Evolutionary conservation across 2,797 vertebrate genomes (phyloP).

Genomic region (Anguilla marmorata): DNA sequence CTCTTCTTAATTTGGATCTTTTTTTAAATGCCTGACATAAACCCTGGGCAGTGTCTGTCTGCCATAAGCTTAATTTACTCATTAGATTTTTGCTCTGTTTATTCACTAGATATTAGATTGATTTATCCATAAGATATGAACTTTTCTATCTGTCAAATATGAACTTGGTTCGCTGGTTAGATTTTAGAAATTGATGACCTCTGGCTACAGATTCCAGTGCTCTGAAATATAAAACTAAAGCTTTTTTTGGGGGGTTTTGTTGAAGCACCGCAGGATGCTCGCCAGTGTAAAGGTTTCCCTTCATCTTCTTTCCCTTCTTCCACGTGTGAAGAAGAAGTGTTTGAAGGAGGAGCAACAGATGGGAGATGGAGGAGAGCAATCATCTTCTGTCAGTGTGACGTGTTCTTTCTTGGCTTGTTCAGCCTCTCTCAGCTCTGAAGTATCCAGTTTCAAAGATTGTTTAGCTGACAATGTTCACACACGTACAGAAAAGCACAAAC

Average conservation of each 20-base stretch:
- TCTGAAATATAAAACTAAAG: background rate
- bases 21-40: no score
- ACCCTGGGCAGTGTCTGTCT: background rate
- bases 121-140: background rate
- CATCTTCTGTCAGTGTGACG: background rate
- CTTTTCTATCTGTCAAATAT: background rate
- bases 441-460: background rate
- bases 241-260: background rate
- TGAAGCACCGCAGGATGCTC: background rate
- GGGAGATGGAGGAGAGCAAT: background rate
- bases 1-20: no score
- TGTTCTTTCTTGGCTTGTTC: background rate
- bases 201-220: background rate
- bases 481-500: background rate
- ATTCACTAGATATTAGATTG: background rate
- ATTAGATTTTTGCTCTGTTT: background rate
- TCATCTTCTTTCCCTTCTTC: background rate
- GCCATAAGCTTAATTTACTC: background rate
- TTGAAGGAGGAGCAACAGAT: background rate
- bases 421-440: background rate
- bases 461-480: background rate
- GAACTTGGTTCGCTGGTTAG: background rate
- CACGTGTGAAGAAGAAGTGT: background rate
- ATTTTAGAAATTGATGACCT: slow-evolving; percentile 1
- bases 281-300: background rate